Conservation (phyloP, 2,113 vertebrate genomes). For the Carassius auratus region DNA sequence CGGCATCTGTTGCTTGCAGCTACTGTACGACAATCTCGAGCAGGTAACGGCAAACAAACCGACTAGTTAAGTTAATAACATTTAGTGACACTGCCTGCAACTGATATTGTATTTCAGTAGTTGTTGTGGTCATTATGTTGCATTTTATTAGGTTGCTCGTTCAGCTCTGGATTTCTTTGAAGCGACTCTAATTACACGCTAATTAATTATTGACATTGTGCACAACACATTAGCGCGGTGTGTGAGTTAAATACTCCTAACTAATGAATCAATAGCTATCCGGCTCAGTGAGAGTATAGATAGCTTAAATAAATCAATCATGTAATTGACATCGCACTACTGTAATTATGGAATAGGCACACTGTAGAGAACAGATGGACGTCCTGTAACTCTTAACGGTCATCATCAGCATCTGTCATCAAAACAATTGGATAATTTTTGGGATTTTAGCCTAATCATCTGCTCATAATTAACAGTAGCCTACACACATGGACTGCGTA, state of each 20-base stretch:
- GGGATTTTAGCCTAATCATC: background rate
- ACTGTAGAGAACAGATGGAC: constrained; percentile 1
- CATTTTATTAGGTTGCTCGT: background rate
- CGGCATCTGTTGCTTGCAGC: no score
- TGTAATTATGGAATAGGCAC: background rate
- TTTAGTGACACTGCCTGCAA: background rate
- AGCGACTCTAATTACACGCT: constrained; percentile 47
- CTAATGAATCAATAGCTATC: background rate
- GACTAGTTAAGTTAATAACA: background rate
- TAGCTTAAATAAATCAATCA: background rate
- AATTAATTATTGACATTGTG: constrained; percentile 49
- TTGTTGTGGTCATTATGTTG: background rate
- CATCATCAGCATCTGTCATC: constrained; percentile 1
- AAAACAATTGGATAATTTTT: constrained; percentile 8
- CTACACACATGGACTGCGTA: background rate
- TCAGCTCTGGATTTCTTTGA: background rate
- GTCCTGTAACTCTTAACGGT: background rate
- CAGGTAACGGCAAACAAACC: background rate
- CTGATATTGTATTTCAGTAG: background rate
- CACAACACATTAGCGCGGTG: background rate
- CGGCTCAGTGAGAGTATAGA: background rate
- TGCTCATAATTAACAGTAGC: background rate
- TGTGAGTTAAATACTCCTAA: background rate
- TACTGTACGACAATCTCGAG: background rate
- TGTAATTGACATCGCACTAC: background rate